A percentile compares a stretch with the other conserved stretches of the same genome.
These are phyloP conservation scores for Aphaenogaster floridana DNA, from an alignment of 1,140 invertebrate genomes.

Conservation along the genomic window DNA sequence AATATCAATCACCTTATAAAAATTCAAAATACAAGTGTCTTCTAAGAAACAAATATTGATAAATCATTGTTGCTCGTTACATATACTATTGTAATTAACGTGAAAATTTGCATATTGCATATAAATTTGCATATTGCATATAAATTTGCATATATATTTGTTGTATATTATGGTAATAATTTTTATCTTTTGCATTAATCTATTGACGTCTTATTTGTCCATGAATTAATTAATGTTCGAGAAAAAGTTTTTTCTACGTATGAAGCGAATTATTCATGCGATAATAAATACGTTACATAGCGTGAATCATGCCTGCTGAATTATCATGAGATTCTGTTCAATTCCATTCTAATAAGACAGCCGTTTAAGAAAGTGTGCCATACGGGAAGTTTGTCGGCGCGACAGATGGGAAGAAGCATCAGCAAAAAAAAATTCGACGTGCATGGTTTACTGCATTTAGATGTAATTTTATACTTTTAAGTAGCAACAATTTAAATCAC, in stretches of 20 bases:
- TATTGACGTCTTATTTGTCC: neutral
- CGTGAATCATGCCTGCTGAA: neutral
- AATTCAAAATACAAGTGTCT: neutral
- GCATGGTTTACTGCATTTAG: neutral
- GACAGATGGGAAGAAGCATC: constrained; percentile 29
- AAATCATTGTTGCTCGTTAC: neutral
- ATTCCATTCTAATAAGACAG: constrained; percentile 68
- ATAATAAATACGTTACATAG: neutral
- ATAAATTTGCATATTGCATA: neutral
- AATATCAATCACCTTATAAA: neutral
- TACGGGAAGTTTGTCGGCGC: constrained; percentile 3
- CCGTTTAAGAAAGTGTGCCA: constrained; percentile 70
- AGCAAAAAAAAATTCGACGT: neutral
- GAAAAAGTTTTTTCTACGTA: neutral
- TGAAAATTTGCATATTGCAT: neutral
- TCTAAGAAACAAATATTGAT: neutral
- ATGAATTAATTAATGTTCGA: neutral
- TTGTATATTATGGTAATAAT: neutral
- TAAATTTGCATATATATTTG: neutral
- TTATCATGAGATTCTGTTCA: constrained; percentile 23
- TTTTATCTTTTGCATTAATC: neutral
- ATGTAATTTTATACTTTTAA: neutral
- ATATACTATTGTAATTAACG: neutral
- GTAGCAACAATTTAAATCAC: neutral
- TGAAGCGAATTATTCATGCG: neutral